Evolutionary conservation across 2,888 invertebrate genomes (phyloP), one percentile per base, ranked within the genome.

Genomic region (Notocelia uddmanniana): DNA sequence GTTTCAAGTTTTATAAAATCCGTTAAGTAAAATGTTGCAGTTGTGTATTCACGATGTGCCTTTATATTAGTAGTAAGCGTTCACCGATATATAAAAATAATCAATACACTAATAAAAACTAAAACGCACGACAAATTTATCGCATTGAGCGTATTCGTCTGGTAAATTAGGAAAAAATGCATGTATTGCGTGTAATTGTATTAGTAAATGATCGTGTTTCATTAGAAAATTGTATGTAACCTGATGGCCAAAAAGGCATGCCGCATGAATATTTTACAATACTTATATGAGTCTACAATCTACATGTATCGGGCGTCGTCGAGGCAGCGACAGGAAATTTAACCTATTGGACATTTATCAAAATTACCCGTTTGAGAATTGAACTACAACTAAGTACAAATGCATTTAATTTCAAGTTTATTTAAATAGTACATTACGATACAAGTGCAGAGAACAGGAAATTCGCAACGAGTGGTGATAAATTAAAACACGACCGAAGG

Each of bases 351-450:
- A 15, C 55, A 21, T 62, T 69, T 62, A 19, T 3, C 3, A 18
- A 55, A 63, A 62, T 15, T 21, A 21, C 45, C 9, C 1, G 48
- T 55, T 69, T 69, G 1, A 11, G 31, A 19, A 19, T 62, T 58
- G n/a, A n/a, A 55, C 19, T 54, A 41, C 19, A 31, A 54, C 31
- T 15, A 34, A 50, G 13, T 63, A 54, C 15, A 15, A 54, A 15
- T 54, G 23, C 23, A 13, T 54, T 23, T 26, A 21, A 21, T 54
- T 5, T 23, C 11, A 8, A 23, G 23, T 41, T 41, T 23, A 23
- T 54, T 54, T 23, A 13, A 23, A 6, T 23, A 13, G 19, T 13
- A 18, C n/a, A n/a, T n/a, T n/a, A n/a, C n/a, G n/a, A n/a, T n/a
- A n/a, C n/a, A n/a, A n/a, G n/a, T n/a, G n/a, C n/a, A n/a, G n/a